A percentile compares a stretch with the other conserved stretches of the same genome.
Conservation (phyloP, 2,888 invertebrate genomes). For the Pollenia griseotomentosa region DNA sequence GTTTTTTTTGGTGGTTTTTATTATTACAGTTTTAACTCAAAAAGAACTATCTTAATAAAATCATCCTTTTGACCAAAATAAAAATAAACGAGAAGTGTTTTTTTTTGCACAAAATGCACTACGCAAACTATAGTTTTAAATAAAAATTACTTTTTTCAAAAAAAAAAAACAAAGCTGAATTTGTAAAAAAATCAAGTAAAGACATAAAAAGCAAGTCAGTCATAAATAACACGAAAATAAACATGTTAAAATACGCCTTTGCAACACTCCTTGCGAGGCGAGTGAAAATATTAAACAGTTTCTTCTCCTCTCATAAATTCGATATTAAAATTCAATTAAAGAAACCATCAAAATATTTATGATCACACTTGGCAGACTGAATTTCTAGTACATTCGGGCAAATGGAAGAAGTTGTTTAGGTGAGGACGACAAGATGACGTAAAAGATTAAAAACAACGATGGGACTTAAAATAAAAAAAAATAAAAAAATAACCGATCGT, state of each 20-base stretch:
- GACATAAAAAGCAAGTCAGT: conserved; percentile 38
- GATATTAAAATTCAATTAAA: conserved; percentile 69
- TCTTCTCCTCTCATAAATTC: conserved; percentile 47
- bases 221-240: conserved; percentile 62
- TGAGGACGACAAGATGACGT: conserved; percentile 37
- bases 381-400: neutral
- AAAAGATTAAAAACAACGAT: conserved; percentile 17
- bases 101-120: too few species aligned
- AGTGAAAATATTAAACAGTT: conserved; percentile 28
- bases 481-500: neutral
- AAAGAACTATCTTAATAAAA: too few species aligned
- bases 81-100: too few species aligned
- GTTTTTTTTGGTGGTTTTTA: too few species aligned
- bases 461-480: neutral
- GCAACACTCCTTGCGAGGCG: conserved; percentile 55
- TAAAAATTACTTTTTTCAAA: neutral
- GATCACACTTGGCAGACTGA: conserved; percentile 48
- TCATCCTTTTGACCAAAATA: too few species aligned
- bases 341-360: conserved; percentile 68
- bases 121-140: too few species aligned
- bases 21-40: too few species aligned
- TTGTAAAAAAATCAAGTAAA: conserved; percentile 18
- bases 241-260: conserved; percentile 65
- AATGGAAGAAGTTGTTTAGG: neutral
- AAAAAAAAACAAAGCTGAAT: neutral